phyloP scores from a whole-genome alignment of 2,888 invertebrate species.

The Panopea generosa region DNA sequence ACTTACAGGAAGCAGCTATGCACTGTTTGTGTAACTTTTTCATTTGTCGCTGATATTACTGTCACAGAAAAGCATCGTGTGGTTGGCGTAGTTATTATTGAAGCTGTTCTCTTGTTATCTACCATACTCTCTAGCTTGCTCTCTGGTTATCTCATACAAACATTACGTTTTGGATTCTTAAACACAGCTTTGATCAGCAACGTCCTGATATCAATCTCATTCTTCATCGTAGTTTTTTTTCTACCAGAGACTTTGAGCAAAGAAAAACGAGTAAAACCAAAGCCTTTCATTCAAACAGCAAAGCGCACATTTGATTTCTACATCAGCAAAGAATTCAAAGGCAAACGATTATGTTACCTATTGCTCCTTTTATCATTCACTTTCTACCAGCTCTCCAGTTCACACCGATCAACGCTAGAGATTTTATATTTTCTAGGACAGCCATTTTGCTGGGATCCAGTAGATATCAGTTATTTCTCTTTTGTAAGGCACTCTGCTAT shows the following conservation, averaged over 20 bases:
- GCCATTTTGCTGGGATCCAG: slow-evolving; percentile 57
- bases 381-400: slow-evolving; percentile 23
- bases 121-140: slow-evolving; percentile 25
- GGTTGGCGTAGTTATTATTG: slow-evolving; percentile 33
- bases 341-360: slow-evolving; percentile 30
- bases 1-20: slow-evolving; percentile 19
- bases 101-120: slow-evolving; percentile 19
- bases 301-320: slow-evolving; percentile 40
- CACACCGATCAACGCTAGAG: slow-evolving; percentile 41
- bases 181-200: slow-evolving; percentile 29
- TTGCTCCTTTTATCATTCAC: slow-evolving; percentile 43
- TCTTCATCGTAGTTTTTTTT: slow-evolving; percentile 13
- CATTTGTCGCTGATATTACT: slow-evolving; percentile 50
- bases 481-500: slow-evolving; percentile 25
- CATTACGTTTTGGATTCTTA: slow-evolving; percentile 30
- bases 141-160: slow-evolving; percentile 43
- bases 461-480: slow-evolving; percentile 41
- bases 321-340: slow-evolving; percentile 42
- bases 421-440: slow-evolving; percentile 49
- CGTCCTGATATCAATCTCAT: slow-evolving; percentile 16
- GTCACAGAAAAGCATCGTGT: slow-evolving; percentile 30
- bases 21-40: slow-evolving; percentile 26
- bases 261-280: slow-evolving; percentile 5
- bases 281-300: slow-evolving; percentile 10
- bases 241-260: slow-evolving; percentile 47